Percentiles rank a stretch among this genome's conserved stretches.
Conservation (phyloP, 2,797 vertebrate species). For the Ceryle rudis region DNA sequence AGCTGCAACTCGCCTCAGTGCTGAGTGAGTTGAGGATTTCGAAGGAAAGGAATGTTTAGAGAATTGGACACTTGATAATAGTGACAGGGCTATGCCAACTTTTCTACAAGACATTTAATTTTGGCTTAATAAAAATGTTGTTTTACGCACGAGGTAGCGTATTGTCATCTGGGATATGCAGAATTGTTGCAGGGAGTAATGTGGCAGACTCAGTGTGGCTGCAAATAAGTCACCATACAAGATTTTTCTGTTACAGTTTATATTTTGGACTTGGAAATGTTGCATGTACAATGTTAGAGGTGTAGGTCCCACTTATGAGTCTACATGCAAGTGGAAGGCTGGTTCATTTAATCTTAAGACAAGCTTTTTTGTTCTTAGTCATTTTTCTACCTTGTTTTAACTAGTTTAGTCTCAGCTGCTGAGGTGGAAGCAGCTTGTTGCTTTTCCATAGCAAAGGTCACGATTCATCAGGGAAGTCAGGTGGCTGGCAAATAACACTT, state of each 20-base stretch:
- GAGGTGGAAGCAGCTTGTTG: constrained; percentile 31
- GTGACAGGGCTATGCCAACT: not conserved
- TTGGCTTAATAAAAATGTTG: not conserved
- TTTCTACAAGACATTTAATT: not conserved
- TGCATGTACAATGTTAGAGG: not conserved
- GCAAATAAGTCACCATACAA: not conserved
- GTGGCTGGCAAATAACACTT: constrained; percentile 14
- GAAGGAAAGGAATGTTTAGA: not conserved
- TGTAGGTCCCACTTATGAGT: not conserved
- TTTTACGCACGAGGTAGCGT: not conserved
- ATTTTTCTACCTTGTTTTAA: constrained; percentile 60
- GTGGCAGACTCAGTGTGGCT: not conserved
- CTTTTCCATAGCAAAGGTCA: constrained; percentile 62
- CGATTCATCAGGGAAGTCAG: constrained; percentile 1
- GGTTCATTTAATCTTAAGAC: not conserved
- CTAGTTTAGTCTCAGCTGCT: constrained; percentile 65
- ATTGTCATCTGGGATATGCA: not conserved
- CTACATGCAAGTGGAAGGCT: not conserved
- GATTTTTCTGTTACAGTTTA: not conserved
- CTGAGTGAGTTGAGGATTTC: not conserved
- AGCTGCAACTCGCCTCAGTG: not conserved
- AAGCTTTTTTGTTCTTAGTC: constrained; percentile 3
- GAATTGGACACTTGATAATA: not conserved
- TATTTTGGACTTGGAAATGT: not conserved
- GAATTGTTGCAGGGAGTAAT: not conserved